phyloP scores from a whole-genome alignment of 2,113 vertebrate species.

The Thryonomys swinderianus region DNA sequence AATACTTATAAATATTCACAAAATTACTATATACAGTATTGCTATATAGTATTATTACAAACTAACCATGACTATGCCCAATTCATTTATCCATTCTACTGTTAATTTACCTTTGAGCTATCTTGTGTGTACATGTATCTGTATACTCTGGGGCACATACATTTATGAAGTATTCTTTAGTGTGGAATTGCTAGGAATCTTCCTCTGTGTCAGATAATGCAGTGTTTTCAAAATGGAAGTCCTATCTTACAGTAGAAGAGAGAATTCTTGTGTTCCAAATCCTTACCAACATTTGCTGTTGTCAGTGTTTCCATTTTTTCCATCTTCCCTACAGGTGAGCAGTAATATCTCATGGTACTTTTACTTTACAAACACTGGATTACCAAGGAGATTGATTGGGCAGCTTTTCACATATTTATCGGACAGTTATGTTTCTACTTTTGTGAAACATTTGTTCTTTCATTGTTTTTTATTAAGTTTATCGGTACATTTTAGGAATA shows the following conservation, averaged over 20 bases:
- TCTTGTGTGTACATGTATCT: background rate
- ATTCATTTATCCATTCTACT: background rate
- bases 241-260: background rate
- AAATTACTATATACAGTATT: background rate
- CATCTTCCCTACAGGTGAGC: background rate
- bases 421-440: background rate
- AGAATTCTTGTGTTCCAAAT: background rate
- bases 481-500: too few relatives aligned
- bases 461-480: background rate
- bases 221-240: background rate
- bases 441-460: slow-evolving; percentile 23
- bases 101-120: background rate
- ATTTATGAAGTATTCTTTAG: slow-evolving; percentile 19
- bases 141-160: background rate
- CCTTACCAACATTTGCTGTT: slow-evolving; percentile 17
- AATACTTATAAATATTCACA: slow-evolving; percentile 19
- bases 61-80: background rate
- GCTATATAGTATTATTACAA: background rate
- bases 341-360: background rate
- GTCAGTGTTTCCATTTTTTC: background rate
- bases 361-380: background rate
- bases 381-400: background rate
- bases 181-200: background rate
- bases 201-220: background rate
- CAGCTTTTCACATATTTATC: background rate